Conservation (phyloP, 2,888 invertebrate genomes). For the Agriopis aurantiaria region DNA sequence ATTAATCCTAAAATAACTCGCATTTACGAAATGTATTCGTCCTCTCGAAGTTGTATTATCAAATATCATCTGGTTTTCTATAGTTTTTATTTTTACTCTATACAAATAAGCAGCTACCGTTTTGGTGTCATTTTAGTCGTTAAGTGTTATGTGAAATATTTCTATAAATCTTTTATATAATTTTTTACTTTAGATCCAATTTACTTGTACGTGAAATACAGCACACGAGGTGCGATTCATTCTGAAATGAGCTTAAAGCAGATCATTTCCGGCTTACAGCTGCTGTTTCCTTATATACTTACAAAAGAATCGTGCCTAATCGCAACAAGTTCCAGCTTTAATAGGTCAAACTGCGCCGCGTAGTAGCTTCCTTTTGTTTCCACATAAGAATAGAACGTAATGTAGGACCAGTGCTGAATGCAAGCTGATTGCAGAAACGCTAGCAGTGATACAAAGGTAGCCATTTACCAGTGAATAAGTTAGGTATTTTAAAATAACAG, state of each 20-base stretch:
- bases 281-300: too few relatives aligned
- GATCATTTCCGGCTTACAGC: too few relatives aligned
- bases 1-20: slow-evolving; percentile 42
- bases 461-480: slow-evolving; percentile 9
- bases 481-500: background rate
- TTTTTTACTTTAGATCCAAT: background rate
- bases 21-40: slow-evolving; percentile 49
- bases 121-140: slow-evolving; percentile 37
- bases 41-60: slow-evolving; percentile 40
- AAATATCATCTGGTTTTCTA: slow-evolving; percentile 17
- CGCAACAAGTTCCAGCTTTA: slow-evolving; percentile 7
- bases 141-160: slow-evolving; percentile 40
- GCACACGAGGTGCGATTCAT: too few relatives aligned
- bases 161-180: slow-evolving; percentile 9
- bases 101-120: slow-evolving; percentile 20
- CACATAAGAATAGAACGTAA: slow-evolving; percentile 33
- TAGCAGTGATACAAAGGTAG: slow-evolving; percentile 10
- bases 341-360: slow-evolving; percentile 29
- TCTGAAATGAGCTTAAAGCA: too few relatives aligned
- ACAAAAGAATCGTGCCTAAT: background rate
- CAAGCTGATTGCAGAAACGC: slow-evolving; percentile 29
- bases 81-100: slow-evolving; percentile 24
- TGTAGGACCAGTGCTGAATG: slow-evolving; percentile 29
- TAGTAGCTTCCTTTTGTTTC: slow-evolving; percentile 33
- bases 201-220: background rate